These are phyloP conservation scores for Hololepta plana DNA, from an alignment of 2,888 invertebrate genomes.

Conservation along the genomic window DNA sequence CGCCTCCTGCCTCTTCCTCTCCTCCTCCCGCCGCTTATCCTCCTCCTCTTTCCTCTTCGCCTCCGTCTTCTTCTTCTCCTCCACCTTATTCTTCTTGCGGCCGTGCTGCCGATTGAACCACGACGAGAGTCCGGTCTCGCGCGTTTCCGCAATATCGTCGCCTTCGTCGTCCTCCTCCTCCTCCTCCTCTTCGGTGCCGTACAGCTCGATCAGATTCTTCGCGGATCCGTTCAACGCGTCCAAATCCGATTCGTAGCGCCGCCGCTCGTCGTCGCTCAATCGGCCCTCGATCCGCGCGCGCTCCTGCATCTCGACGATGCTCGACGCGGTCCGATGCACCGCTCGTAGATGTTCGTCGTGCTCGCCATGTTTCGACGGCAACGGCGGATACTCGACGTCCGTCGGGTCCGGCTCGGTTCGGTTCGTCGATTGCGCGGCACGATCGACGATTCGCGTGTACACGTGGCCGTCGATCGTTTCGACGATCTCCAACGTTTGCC, in stretches of 20 bases:
- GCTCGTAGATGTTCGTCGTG: conserved; percentile 37
- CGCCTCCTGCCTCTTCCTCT: conserved; percentile 9
- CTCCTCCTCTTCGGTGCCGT: conserved; percentile 17
- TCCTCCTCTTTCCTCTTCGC: conserved; percentile 10
- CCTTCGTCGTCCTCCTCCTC: conserved; percentile 13
- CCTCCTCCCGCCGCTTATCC: conserved; percentile 10
- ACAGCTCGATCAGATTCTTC: conserved; percentile 18
- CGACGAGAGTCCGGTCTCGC: too few species aligned
- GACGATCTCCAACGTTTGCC: conserved; percentile 44
- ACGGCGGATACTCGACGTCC: conserved; percentile 21
- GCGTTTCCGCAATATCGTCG: too few species aligned
- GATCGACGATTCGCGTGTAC: too few species aligned
- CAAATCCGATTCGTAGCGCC: conserved; percentile 38
- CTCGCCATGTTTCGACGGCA: conserved; percentile 20
- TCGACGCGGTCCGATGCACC: conserved; percentile 37
- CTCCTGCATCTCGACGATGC: conserved; percentile 40
- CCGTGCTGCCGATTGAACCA: conserved; percentile 22
- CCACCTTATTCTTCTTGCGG: conserved; percentile 12
- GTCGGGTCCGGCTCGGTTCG: conserved; percentile 4
- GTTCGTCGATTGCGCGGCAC: conserved; percentile 1
- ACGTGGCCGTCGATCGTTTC: conserved; percentile 32
- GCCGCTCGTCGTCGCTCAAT: conserved; percentile 33
- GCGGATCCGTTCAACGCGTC: conserved; percentile 22
- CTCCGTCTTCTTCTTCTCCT: conserved; percentile 9
- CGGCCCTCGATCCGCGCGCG: conserved; percentile 40